These are phyloP conservation scores for Plecotus auritus DNA, from an alignment of 2,113 vertebrate species.

Conservation along the genomic window DNA sequence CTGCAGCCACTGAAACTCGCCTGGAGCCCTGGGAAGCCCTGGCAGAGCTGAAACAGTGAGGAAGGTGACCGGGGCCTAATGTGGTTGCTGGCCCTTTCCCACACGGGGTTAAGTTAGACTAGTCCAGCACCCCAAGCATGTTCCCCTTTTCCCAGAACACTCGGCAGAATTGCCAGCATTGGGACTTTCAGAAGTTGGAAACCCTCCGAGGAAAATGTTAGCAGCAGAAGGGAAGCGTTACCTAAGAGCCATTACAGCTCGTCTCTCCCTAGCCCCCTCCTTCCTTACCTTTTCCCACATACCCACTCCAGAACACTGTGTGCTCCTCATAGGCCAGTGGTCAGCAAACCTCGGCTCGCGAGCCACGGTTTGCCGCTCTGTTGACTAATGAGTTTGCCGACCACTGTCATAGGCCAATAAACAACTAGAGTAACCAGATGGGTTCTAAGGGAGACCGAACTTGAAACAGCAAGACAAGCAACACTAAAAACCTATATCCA, in stretches of 20 bases:
- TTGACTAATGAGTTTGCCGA: no score
- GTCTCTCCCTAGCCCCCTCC: neutral
- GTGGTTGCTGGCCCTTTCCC: neutral
- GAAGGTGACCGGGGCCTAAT: neutral
- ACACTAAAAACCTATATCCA: neutral
- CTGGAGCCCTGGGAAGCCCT: neutral
- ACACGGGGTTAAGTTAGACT: neutral
- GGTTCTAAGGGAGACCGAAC: neutral
- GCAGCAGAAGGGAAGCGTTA: neutral
- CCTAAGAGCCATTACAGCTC: neutral
- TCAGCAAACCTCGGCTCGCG: no score
- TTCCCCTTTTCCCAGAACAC: neutral
- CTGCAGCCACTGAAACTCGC: neutral
- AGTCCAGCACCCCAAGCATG: neutral
- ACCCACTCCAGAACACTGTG: neutral
- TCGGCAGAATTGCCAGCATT: neutral
- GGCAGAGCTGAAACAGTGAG: neutral
- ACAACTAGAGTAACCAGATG: neutral
- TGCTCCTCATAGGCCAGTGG: neutral
- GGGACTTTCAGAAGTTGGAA: neutral
- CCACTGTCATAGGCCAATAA: neutral
- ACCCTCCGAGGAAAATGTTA: neutral
- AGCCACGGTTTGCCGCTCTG: no score
- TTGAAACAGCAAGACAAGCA: constrained; percentile 8
- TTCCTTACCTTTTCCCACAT: neutral